phyloP scores from a whole-genome alignment of 2,888 invertebrate genomes.

The Caenorhabditis doughertyi region DNA sequence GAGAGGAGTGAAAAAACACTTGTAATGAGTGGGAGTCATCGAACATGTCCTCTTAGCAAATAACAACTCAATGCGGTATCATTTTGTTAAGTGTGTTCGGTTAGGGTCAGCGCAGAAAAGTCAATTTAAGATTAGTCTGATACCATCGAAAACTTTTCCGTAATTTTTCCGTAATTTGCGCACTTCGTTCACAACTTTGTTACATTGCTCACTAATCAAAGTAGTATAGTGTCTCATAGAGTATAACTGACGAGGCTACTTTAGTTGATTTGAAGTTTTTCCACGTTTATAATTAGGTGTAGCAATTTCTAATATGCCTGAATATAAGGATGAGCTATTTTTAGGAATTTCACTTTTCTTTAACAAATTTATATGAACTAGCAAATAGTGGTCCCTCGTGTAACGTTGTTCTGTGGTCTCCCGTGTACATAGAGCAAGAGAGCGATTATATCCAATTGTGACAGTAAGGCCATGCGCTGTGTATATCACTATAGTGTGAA shows the following conservation, averaged over 20 bases:
- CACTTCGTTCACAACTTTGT: constrained; percentile 20
- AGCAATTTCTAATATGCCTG: not conserved
- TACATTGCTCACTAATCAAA: constrained; percentile 13
- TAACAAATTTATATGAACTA: too few relatives aligned
- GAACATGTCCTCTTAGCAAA: constrained; percentile 13
- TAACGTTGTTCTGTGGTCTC: too few relatives aligned
- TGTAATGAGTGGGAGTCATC: constrained; percentile 10
- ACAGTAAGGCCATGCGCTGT: too few relatives aligned
- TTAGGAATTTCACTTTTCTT: too few relatives aligned
- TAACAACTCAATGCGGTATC: not conserved
- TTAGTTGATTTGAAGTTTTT: not conserved
- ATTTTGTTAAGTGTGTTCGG: not conserved
- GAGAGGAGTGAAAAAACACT: constrained; percentile 28
- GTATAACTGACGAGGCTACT: not conserved
- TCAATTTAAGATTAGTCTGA: not conserved
- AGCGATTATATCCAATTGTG: too few relatives aligned
- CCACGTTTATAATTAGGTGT: not conserved
- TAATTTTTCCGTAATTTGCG: not conserved
- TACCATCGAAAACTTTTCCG: not conserved
- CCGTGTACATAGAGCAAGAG: too few relatives aligned
- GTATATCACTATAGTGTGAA: constrained; percentile 39
- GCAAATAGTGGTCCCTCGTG: not conserved
- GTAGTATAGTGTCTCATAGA: not conserved
- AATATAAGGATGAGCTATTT: too few relatives aligned
- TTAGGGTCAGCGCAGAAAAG: not conserved